Percentiles rank a stretch among this genome's conserved stretches.
Conservation (phyloP, 2,113 vertebrate species). For the Phrynosoma platyrhinos region DNA sequence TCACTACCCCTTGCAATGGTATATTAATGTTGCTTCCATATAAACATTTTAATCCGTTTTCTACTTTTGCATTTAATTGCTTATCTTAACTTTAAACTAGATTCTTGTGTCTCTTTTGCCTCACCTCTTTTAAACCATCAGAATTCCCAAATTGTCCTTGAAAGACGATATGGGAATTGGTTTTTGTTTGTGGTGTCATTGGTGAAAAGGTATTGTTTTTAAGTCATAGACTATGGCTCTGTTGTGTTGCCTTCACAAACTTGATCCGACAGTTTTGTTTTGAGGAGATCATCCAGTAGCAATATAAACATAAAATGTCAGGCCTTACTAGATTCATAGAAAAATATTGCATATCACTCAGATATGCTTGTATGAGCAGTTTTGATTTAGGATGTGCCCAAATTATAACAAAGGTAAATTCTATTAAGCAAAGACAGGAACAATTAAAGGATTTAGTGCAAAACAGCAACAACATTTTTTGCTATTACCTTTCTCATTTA, state of each 20-base stretch:
- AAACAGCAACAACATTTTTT: not conserved
- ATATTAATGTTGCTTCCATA: not conserved
- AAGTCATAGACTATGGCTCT: conserved; percentile 20
- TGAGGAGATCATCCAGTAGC: not conserved
- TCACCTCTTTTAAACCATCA: not conserved
- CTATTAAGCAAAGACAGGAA: not conserved
- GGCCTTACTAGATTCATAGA: not conserved
- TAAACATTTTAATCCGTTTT: not conserved
- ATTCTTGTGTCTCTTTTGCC: not conserved
- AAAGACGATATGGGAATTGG: conserved; percentile 18
- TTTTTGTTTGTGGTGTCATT: conserved; percentile 49
- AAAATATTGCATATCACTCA: not conserved
- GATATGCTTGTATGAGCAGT: not conserved
- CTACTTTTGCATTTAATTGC: not conserved
- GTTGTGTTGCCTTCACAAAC: conserved; percentile 34
- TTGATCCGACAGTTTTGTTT: conserved; percentile 35
- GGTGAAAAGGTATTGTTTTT: conserved; percentile 27
- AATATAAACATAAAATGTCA: not conserved
- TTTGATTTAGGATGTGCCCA: not conserved
- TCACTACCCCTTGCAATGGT: not conserved
- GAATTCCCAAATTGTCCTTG: conserved; percentile 14
- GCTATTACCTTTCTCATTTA: not conserved
- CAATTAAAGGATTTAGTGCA: not conserved
- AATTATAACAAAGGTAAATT: not conserved
- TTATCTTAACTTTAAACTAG: not conserved